phyloP scores from a whole-genome alignment of 2,797 vertebrate genomes.

The Eleutherodactylus coqui region DNA sequence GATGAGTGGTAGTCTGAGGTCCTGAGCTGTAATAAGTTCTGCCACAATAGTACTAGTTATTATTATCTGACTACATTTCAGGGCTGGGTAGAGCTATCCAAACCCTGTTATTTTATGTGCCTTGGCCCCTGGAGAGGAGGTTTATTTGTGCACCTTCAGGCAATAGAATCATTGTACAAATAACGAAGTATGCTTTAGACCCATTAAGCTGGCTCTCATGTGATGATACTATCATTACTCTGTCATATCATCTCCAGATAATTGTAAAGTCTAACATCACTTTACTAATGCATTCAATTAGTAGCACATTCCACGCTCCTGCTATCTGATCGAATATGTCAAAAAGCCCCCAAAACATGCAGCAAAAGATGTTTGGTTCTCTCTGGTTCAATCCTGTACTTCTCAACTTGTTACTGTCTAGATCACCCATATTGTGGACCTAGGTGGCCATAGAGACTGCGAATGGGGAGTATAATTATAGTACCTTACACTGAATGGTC shows the following conservation, averaged over 20 bases:
- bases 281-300: slow-evolving; percentile 2
- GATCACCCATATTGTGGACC: not conserved
- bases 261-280: not conserved
- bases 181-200: not conserved
- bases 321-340: not conserved
- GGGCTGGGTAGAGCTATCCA: not conserved
- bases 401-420: too few species aligned
- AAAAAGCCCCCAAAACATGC: not conserved
- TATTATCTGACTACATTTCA: not conserved
- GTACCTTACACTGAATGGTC: too few species aligned
- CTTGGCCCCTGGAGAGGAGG: not conserved
- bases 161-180: not conserved
- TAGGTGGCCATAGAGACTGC: too few species aligned
- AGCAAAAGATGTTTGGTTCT: not conserved
- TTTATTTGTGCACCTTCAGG: not conserved
- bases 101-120: not conserved
- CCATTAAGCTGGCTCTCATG: not conserved
- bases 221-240: not conserved
- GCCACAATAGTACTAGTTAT: not conserved
- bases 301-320: not conserved
- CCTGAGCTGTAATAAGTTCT: too few species aligned
- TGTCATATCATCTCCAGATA: not conserved
- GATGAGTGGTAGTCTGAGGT: too few species aligned
- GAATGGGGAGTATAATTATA: too few species aligned
- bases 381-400: not conserved